Base-by-base conservation (phyloP, 2,113 vertebrate species). In the Sapajus apella region DNA sequence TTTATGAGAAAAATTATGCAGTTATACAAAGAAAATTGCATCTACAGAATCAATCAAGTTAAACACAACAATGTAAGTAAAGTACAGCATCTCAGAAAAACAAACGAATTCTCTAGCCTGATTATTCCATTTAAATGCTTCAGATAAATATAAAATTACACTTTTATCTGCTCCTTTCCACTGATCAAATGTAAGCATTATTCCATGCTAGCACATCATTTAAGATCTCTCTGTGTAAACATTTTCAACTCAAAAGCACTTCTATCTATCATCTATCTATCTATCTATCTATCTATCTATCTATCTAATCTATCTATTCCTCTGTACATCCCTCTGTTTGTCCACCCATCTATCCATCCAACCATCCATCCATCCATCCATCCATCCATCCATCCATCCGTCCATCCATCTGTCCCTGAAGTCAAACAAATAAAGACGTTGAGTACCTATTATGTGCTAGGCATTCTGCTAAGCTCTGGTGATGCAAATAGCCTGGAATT, bases 21-120 rank as follows among this genome's bases (percentile, higher is more conserved):
- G 12, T 55, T 82, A 73, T 25, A 94, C 6, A 84, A 92, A 97
- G n/a, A 68, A 97, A 96, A 85, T 66, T 21, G 32, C 14, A 90
- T 45, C 18, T 61, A 10, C 6, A 37, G 18, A 86, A 73, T 84
- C 25, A 80, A n/a, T 4, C 66, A 91, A 94, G 25, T 82, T 45
- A 81, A 6, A 93, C 0, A 76, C n/a, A 80, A 13, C 12, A 72
- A 17, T 43, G 4, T 82, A 72, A 55, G 40, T 35, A 35, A 80
- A 83, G 20, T 50, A 77, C 2, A 84, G 16, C 18, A 76, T 56
- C 52, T 87, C 40, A 93, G 83, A 50, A 97, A 68, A 86, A 85
- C 37, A 83, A 58, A 1, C 56, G 9, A 92, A 76, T 94, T 7
- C 12, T 76, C 20, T 52, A 75, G 5, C 20, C 23, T 5, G 2